These are phyloP conservation scores for Lithophane ornitopus DNA, from an alignment of 2,888 invertebrate species.

Conservation along the genomic window DNA sequence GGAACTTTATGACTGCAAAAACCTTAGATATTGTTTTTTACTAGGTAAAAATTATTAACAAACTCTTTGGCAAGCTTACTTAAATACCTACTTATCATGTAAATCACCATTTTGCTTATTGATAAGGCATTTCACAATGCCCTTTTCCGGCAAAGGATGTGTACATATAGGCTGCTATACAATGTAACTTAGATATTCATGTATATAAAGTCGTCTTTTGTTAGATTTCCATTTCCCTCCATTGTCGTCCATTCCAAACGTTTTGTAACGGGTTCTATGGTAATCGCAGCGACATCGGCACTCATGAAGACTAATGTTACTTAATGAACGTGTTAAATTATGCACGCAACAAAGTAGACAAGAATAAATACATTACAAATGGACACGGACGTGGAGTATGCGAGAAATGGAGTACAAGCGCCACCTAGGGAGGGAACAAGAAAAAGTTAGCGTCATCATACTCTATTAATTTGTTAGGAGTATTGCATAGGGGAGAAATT, in stretches of 20 bases:
- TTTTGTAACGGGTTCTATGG: constrained; percentile 56
- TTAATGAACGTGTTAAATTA: constrained; percentile 69
- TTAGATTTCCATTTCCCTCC: constrained; percentile 36
- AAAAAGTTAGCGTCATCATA: background rate
- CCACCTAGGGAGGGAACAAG: background rate
- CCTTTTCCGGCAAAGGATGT: background rate
- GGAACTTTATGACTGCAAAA: constrained; percentile 34
- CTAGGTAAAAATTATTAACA: constrained; percentile 10
- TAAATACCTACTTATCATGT: background rate
- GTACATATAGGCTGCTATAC: background rate
- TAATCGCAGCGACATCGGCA: constrained; percentile 49
- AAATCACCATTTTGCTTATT: background rate
- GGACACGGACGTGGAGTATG: constrained; percentile 22
- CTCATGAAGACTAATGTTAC: constrained; percentile 64
- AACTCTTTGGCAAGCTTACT: background rate
- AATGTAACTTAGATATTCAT: constrained; percentile 18
- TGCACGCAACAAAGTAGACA: constrained; percentile 62
- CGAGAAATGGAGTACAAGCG: constrained; percentile 15
- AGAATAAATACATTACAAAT: constrained; percentile 62
- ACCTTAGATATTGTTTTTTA: constrained; percentile 31
- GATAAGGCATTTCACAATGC: constrained; percentile 8
- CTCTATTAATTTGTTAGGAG: background rate
- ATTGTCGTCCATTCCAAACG: constrained; percentile 43
- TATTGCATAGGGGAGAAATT: background rate
- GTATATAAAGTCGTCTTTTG: constrained; percentile 25